phyloP scores from a whole-genome alignment of 2,797 vertebrate species.

The Sorex maritimensis region DNA sequence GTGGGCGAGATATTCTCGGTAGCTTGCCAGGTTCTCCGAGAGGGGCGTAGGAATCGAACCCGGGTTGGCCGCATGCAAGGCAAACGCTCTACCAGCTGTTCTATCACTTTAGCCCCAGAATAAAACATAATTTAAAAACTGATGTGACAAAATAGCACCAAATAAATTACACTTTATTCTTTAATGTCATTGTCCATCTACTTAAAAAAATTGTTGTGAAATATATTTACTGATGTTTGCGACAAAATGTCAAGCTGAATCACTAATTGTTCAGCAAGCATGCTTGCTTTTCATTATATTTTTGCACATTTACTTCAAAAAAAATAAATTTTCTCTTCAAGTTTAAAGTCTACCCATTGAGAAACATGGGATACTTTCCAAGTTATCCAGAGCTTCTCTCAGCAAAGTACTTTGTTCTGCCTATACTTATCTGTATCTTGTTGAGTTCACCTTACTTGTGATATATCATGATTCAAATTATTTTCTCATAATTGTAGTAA shows the following conservation, averaged over 20 bases:
- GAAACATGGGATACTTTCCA: neutral
- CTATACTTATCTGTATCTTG: neutral
- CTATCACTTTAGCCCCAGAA: too few relatives aligned
- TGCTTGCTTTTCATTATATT: neutral
- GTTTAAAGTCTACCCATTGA: neutral
- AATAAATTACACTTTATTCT: too few relatives aligned
- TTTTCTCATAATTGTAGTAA: neutral
- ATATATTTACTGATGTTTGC: neutral
- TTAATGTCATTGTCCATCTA: too few relatives aligned
- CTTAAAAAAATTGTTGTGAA: neutral
- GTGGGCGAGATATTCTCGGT: too few relatives aligned
- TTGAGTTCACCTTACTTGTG: slow-evolving; percentile 26
- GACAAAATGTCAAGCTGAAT: neutral
- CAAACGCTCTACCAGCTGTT: too few relatives aligned
- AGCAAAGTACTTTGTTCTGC: neutral
- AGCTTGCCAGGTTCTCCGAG: too few relatives aligned
- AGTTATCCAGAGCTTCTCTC: neutral
- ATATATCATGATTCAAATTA: neutral
- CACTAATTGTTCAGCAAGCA: slow-evolving; percentile 15
- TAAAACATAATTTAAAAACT: too few relatives aligned
- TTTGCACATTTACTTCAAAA: neutral
- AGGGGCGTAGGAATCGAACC: too few relatives aligned
- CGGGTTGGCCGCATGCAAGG: too few relatives aligned
- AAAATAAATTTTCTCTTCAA: slow-evolving; percentile 19
- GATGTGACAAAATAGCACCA: too few relatives aligned